These are phyloP conservation scores for Crambe crambe DNA, from an alignment of 37 sponge, comb jelly and placozoan species.

Conservation along the genomic window DNA sequence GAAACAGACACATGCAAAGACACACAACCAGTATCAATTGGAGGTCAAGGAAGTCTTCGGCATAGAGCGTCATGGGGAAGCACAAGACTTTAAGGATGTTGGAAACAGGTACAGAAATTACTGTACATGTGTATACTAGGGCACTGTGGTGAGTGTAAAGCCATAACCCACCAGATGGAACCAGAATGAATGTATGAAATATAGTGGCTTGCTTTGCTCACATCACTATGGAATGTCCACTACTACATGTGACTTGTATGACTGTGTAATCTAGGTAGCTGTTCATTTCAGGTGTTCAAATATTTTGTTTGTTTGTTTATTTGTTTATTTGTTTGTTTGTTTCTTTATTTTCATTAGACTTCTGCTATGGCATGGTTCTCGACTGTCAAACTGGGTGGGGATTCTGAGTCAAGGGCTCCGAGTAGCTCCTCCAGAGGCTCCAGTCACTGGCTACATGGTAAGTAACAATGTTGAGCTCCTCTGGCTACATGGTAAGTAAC, in stretches of 20 bases:
- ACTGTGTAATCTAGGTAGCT: no score
- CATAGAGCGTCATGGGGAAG: conserved; percentile 70
- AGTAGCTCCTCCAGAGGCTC: conserved; percentile 98
- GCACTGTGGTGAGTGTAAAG: no score
- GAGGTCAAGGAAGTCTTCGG: conserved; percentile 76
- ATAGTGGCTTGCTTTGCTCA: no score
- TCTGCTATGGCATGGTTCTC: conserved; percentile 97
- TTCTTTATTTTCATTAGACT: conserved; percentile 37
- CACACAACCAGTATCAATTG: conserved; percentile 81
- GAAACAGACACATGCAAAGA: conserved; percentile 85
- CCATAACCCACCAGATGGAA: no score
- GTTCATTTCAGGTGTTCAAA: no score
- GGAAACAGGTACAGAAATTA: conserved; percentile 76
- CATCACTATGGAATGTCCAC: no score
- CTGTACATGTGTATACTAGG: neutral
- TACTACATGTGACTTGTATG: no score
- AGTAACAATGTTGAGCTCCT: conserved; percentile 4
- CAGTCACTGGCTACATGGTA: conserved; percentile 99
- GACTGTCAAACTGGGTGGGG: conserved; percentile 98
- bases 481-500: conserved; percentile 92
- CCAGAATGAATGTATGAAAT: neutral
- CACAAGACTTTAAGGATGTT: conserved; percentile 70
- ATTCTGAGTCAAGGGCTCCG: conserved; percentile 94
- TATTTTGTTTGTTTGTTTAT: no score
- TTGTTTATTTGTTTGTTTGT: no score